These are phyloP conservation scores for Chesias legatella DNA, from an alignment of 2,888 invertebrate genomes.

Conservation along the genomic window DNA sequence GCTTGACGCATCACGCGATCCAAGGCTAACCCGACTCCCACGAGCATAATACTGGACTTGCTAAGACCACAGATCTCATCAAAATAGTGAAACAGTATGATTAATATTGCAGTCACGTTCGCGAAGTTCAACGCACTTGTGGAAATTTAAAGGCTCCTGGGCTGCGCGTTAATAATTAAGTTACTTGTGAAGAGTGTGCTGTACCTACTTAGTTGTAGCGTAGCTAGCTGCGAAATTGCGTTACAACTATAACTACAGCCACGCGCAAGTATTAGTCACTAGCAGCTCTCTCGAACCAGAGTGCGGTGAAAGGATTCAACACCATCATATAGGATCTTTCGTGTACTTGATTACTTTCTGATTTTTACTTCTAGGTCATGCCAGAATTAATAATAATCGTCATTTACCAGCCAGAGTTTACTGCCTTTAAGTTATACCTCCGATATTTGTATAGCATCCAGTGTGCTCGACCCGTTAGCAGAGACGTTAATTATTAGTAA, in stretches of 20 bases:
- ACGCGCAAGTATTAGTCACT: no score
- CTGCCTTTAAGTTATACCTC: no score
- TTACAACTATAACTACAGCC: no score
- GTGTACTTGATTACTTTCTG: no score
- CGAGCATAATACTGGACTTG: not conserved
- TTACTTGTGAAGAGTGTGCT: not conserved
- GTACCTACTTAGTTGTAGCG: not conserved
- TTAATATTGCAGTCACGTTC: constrained; percentile 11
- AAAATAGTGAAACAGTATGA: constrained; percentile 5
- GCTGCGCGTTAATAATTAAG: constrained; percentile 9
- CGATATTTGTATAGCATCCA: not conserved
- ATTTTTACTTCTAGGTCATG: no score
- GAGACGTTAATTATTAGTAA: constrained; percentile 20
- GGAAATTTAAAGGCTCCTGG: constrained; percentile 8
- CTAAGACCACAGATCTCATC: constrained; percentile 11
- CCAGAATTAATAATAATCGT: no score
- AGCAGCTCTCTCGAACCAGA: no score
- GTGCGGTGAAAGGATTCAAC: no score
- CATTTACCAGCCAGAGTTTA: no score
- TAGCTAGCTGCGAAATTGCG: no score
- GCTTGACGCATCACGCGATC: no score
- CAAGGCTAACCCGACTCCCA: not conserved
- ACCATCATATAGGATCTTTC: no score
- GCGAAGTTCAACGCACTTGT: constrained; percentile 13
- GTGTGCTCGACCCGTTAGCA: not conserved